Conservation (phyloP, 2,113 vertebrate species). For the Microcebus murinus region DNA sequence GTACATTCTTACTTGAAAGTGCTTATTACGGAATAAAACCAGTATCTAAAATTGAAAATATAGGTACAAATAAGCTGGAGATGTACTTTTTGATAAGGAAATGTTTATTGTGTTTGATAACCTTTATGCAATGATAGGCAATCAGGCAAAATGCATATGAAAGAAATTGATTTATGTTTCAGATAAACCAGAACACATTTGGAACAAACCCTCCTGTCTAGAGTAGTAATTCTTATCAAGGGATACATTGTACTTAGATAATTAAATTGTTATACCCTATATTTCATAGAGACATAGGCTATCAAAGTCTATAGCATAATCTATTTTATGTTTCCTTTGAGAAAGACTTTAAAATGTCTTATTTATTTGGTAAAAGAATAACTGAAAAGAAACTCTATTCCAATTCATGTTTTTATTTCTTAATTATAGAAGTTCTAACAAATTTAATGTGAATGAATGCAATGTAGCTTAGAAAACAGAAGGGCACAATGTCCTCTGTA, state of each 20-base stretch:
- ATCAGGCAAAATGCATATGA: background rate
- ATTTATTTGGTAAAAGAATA: background rate
- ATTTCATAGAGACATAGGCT: background rate
- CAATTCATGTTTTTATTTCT: background rate
- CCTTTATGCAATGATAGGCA: background rate
- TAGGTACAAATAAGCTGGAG: background rate
- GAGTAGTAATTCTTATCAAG: background rate
- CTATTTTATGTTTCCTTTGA: background rate
- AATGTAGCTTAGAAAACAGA: background rate
- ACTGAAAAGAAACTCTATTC: background rate
- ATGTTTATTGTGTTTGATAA: background rate
- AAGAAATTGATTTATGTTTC: background rate
- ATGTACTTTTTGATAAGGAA: background rate
- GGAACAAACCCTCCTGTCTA: background rate
- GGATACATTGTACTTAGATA: background rate
- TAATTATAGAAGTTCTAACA: background rate
- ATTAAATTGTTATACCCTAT: background rate
- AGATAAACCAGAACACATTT: background rate
- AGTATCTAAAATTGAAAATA: background rate
- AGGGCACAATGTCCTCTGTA: background rate
- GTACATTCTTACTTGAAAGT: background rate
- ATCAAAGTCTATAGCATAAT: slow-evolving; percentile 3
- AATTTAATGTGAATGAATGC: background rate
- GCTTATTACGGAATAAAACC: background rate
- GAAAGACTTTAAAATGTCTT: background rate